A percentile compares a stretch with the other conserved stretches of the same genome.
These are phyloP conservation scores for Solenodon paradoxus DNA, from an alignment of 2,113 vertebrate species.

Conservation along the genomic window DNA sequence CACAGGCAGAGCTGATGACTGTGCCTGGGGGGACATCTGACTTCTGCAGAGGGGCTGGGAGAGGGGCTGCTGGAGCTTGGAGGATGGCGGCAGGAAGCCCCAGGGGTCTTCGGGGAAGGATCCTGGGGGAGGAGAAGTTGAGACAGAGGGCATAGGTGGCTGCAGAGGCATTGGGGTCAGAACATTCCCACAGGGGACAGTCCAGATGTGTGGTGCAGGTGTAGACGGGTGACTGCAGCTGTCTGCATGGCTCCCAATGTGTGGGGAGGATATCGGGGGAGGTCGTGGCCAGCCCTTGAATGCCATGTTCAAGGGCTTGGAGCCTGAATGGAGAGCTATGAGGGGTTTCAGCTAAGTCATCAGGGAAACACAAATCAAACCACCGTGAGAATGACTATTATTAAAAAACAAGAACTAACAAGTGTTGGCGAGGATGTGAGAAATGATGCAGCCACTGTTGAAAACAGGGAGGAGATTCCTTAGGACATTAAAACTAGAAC, in stretches of 20 bases:
- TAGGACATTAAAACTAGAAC: not conserved
- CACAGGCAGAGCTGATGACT: fast-evolving
- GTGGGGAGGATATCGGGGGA: not conserved
- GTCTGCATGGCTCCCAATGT: not conserved
- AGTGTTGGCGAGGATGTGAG: too few species aligned
- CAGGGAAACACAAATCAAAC: not conserved
- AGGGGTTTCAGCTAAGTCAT: not conserved
- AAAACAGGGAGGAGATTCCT: too few species aligned
- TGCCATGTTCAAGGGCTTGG: not conserved
- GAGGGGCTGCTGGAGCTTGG: not conserved
- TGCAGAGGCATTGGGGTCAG: not conserved
- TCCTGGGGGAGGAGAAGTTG: not conserved
- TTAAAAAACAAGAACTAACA: too few species aligned
- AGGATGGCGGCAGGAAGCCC: not conserved
- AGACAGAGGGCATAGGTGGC: not conserved
- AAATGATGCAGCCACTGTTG: too few species aligned
- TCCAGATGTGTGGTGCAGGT: fast-evolving
- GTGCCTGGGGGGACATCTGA: not conserved
- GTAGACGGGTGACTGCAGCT: fast-evolving
- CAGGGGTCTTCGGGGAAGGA: not conserved
- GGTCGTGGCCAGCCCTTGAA: not conserved
- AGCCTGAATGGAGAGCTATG: not conserved
- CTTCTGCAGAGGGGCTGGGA: not conserved
- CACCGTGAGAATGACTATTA: not conserved
- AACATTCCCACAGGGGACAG: not conserved